Conservation (phyloP, 2,888 invertebrate species). For the Drosophila falleni region DNA sequence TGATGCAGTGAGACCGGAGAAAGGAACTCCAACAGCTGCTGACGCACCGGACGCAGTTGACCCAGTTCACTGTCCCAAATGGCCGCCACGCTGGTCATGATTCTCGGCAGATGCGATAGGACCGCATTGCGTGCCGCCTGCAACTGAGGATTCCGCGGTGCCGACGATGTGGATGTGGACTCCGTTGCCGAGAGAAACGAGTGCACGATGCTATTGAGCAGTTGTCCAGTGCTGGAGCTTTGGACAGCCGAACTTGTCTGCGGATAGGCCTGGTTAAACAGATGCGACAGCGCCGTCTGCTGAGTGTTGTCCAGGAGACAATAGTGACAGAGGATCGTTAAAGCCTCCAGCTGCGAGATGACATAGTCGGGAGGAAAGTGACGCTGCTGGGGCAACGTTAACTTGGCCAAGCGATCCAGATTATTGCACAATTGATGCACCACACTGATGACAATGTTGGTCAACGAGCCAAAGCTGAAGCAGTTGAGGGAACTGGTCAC, state of each 20-base stretch:
- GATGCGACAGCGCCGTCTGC: slow-evolving; percentile 87
- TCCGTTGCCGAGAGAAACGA: slow-evolving; percentile 89
- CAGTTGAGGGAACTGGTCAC: slow-evolving; percentile 93
- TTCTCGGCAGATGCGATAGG: slow-evolving; percentile 91
- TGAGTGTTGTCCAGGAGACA: slow-evolving; percentile 89
- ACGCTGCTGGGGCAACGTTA: slow-evolving; percentile 79
- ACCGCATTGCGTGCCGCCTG: slow-evolving; percentile 90
- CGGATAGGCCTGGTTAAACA: slow-evolving; percentile 87
- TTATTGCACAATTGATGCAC: slow-evolving; percentile 91
- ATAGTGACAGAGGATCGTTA: slow-evolving; percentile 92
- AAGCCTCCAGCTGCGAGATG: slow-evolving; percentile 91
- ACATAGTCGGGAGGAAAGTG: slow-evolving; percentile 91
- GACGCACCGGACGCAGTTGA: slow-evolving; percentile 87
- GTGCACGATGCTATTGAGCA: slow-evolving; percentile 92
- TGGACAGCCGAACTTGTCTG: slow-evolving; percentile 86
- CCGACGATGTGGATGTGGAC: slow-evolving; percentile 68
- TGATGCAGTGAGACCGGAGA: slow-evolving; percentile 94
- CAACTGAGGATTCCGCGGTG: slow-evolving; percentile 83
- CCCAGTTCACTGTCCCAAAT: slow-evolving; percentile 92
- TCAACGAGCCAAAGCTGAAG: slow-evolving; percentile 90
- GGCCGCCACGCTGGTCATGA: slow-evolving; percentile 91
- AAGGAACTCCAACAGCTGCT: slow-evolving; percentile 92
- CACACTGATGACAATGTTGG: slow-evolving; percentile 91
- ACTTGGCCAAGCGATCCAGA: slow-evolving; percentile 88
- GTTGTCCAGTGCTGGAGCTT: slow-evolving; percentile 89